phyloP scores from a whole-genome alignment of 2,113 vertebrate genomes.

The Eulacestoma nigropectus region DNA sequence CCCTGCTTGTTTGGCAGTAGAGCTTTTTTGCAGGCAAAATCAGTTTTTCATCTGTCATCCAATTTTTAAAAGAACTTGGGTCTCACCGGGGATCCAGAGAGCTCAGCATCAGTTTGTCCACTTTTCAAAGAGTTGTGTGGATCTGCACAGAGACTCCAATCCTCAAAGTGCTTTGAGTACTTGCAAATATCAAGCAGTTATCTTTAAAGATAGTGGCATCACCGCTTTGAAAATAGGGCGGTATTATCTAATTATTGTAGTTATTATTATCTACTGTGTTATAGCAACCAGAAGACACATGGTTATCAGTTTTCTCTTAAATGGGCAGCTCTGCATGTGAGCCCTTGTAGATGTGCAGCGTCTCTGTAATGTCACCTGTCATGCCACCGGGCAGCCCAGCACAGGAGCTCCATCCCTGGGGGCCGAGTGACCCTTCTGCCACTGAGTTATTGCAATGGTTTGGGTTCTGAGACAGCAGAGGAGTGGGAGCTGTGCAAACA shows the following conservation, averaged over 20 bases:
- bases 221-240: not conserved
- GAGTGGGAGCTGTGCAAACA: not conserved
- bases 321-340: not conserved
- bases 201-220: not conserved
- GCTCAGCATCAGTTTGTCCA: not conserved
- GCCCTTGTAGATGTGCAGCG: not conserved
- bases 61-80: not conserved
- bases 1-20: not conserved
- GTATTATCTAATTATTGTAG: not conserved
- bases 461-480: not conserved
- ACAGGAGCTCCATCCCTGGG: not conserved
- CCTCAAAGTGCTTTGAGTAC: not conserved
- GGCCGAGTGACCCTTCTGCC: not conserved
- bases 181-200: not conserved
- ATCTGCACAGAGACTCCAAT: not conserved
- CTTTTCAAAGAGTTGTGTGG: not conserved
- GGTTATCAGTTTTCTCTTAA: not conserved
- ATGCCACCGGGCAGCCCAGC: fast-evolving
- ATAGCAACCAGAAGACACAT: not conserved
- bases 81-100: not conserved
- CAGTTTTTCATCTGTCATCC: not conserved
- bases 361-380: too few relatives aligned
- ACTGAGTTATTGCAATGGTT: fast-evolving
- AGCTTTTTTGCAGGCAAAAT: not conserved
- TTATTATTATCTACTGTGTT: not conserved